Conservation (phyloP, 2,113 vertebrate genomes). For the Chiloscyllium plagiosum region DNA sequence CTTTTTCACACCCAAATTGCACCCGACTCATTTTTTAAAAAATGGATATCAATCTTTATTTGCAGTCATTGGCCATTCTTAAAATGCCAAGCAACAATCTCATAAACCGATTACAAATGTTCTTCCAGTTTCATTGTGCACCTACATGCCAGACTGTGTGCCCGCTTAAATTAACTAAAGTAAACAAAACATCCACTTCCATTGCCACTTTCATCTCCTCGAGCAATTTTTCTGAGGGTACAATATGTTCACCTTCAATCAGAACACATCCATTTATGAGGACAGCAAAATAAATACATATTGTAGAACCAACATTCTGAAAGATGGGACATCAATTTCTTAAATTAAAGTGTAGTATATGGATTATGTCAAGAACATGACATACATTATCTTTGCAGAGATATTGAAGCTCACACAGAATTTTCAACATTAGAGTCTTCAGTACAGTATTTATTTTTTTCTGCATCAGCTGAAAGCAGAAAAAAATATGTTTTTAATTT, state of each 20-base stretch:
- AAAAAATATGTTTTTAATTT: neutral
- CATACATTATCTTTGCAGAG: neutral
- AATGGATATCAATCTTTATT: conserved; percentile 51
- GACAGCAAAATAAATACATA: neutral
- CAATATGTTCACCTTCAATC: neutral
- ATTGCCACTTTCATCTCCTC: conserved; percentile 46
- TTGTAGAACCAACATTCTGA: neutral
- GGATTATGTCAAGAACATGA: neutral
- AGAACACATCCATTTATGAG: neutral
- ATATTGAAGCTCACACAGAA: neutral
- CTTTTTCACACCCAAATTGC: conserved; percentile 45
- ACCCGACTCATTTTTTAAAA: conserved; percentile 47
- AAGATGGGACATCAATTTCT: neutral
- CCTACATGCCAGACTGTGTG: conserved; percentile 20
- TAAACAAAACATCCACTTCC: conserved; percentile 62
- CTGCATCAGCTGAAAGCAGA: neutral
- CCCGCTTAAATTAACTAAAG: conserved; percentile 42
- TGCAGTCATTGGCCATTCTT: conserved; percentile 47
- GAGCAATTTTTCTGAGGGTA: conserved; percentile 44
- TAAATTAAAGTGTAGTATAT: neutral
- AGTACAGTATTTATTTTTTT: neutral
- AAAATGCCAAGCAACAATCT: conserved; percentile 47
- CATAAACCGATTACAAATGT: conserved; percentile 48
- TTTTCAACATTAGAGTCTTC: neutral
- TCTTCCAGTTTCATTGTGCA: conserved; percentile 8